These are phyloP conservation scores for Scaptodrosophila latifasciaeformis DNA, from an alignment of 2,888 invertebrate species.

Conservation along the genomic window DNA sequence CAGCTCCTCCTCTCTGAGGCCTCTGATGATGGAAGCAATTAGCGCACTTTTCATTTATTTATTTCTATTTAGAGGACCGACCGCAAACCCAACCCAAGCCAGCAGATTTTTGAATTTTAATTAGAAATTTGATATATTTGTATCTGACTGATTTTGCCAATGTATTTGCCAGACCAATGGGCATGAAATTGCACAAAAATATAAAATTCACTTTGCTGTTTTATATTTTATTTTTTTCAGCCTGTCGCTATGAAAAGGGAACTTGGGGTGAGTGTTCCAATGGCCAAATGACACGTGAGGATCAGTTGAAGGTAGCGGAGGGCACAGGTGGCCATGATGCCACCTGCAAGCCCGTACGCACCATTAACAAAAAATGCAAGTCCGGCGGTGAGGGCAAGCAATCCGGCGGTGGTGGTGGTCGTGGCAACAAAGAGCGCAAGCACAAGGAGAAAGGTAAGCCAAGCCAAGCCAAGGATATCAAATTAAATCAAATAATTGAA, in stretches of 20 bases:
- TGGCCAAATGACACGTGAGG: constrained; percentile 87
- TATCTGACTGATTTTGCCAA: background rate
- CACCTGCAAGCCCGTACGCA: constrained; percentile 84
- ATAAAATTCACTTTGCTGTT: background rate
- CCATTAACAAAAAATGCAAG: constrained; percentile 90
- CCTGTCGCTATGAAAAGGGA: constrained; percentile 93
- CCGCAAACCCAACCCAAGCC: too few relatives aligned
- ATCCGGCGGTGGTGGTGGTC: constrained; percentile 83
- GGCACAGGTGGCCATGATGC: constrained; percentile 73
- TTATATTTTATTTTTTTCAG: constrained; percentile 69
- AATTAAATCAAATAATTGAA: too few relatives aligned
- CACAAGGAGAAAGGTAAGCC: constrained; percentile 77
- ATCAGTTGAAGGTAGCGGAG: constrained; percentile 86
- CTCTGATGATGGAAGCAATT: constrained; percentile 7
- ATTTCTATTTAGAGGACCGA: too few relatives aligned
- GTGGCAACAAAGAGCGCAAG: constrained; percentile 74
- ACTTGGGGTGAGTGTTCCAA: constrained; percentile 88
- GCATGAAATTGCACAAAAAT: too few relatives aligned
- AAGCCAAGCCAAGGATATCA: too few relatives aligned
- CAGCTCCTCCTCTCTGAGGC: too few relatives aligned
- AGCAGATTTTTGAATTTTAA: too few relatives aligned
- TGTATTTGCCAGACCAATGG: too few relatives aligned
- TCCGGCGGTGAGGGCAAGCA: constrained; percentile 81
- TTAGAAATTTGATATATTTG: background rate
- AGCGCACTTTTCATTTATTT: constrained; percentile 12